Evolutionary conservation across 2,113 vertebrate genomes (phyloP), one percentile per base, ranked within the genome.

Genomic region (Lampris megalopsis): DNA sequence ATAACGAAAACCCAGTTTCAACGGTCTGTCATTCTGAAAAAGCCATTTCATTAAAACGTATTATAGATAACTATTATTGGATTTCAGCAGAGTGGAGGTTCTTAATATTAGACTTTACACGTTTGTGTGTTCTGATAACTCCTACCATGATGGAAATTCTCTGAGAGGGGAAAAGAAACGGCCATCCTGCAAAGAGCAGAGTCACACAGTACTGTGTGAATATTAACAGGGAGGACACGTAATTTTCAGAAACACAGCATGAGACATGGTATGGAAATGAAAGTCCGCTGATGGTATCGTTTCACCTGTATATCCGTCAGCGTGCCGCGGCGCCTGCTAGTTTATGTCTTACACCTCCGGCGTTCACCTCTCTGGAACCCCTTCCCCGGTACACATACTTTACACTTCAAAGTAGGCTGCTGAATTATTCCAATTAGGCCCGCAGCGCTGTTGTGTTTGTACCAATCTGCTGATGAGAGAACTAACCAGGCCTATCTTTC

Each of bases 381-480:
- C 72, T 48, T 66, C 64, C 79, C 74, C 3, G 36, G 79, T 78
- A 61, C 63, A 63, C 38, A 37, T 72, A 77, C 81, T 91, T 86
- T 88, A 75, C 80, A 88, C 91, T 92, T 93, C 89, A 93, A 93
- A 90, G 91, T 81, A 71, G 65, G 68, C 75, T 82, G 73, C 71
- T 85, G 77, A 87, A 90, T 91, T 86, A 91, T 93, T 93, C 83
- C 80, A 89, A 92, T 92, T 88, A 91, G 77, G 85, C 88, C 83
- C 11, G 64, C 71, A 81, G 88, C 79, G 2, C 57, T 47, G 13
- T 81, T 78, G 66, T 76, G 72, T 80, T 85, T 59, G 38, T 11
- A 73, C 69, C 83, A 79, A 85, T 84, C 83, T 85, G 77, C 87
- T 88, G 85, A 93, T 90, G 85, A 91, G 90, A 93, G 77, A 82